These are phyloP conservation scores for Seriola dumerili DNA, from an alignment of 2,113 vertebrate species.

Conservation along the genomic window DNA sequence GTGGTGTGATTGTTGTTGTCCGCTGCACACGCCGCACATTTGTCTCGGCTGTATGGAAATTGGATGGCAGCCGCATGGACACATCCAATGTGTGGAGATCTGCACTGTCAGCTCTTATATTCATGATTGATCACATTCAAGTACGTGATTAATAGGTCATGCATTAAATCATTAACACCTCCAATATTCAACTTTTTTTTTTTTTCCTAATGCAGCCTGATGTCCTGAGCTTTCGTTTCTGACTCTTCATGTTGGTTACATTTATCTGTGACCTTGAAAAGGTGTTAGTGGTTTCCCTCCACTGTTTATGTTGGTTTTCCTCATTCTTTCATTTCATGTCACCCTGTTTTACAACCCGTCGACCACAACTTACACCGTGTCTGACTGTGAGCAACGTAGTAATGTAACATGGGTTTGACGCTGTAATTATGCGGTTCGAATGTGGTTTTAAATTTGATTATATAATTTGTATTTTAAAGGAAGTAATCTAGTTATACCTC, in stretches of 20 bases:
- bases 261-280: constrained; percentile 21
- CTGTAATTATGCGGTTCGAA: no score
- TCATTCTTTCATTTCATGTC: no score
- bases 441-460: no score
- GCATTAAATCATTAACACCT: background rate
- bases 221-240: background rate
- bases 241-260: background rate
- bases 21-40: background rate
- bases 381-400: background rate
- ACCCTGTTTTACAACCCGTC: background rate
- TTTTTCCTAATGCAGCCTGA: background rate
- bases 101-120: constrained; percentile 3
- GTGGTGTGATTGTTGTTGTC: background rate
- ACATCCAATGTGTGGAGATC: background rate
- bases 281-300: background rate
- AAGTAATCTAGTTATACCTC: no score
- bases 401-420: background rate
- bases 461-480: no score
- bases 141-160: background rate
- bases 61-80: background rate
- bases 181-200: background rate
- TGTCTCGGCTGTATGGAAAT: background rate
- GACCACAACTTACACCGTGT: background rate
- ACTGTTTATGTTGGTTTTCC: background rate
- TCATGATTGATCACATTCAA: constrained; percentile 14